These are phyloP conservation scores for Dallia pectoralis DNA, from an alignment of 2,797 vertebrate species.

Conservation along the genomic window DNA sequence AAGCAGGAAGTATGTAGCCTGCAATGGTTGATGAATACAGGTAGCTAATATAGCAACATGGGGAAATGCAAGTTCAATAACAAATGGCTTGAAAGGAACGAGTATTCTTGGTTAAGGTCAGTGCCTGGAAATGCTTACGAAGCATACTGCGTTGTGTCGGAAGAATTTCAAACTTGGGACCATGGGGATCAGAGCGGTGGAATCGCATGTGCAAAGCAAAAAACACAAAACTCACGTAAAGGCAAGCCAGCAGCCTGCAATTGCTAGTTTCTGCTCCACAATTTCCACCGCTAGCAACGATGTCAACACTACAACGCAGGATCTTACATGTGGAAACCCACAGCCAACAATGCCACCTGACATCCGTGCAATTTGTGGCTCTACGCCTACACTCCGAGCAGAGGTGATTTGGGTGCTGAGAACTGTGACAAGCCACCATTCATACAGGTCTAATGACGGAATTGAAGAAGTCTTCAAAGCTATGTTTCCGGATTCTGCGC, in stretches of 20 bases:
- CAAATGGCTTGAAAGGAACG: constrained; percentile 15
- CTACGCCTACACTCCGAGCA: constrained; percentile 13
- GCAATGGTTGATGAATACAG: too few species aligned
- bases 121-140: constrained; percentile 1
- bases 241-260: constrained; percentile 9
- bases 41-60: too few species aligned
- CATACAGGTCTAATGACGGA: constrained; percentile 17
- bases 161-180: constrained; percentile 17
- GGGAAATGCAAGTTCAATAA: constrained; percentile 9
- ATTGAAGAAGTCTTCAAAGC: too few species aligned
- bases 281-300: constrained; percentile 1
- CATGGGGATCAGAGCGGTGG: constrained; percentile 21
- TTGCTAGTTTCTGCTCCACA: constrained; percentile 13
- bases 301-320: too few species aligned
- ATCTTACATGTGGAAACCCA: constrained; percentile 7
- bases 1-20: too few species aligned
- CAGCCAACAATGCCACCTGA: constrained; percentile 1
- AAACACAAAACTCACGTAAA: constrained; percentile 8
- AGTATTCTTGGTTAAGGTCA: constrained; percentile 4
- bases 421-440: constrained; percentile 18
- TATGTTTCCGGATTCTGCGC: constrained; percentile 16
- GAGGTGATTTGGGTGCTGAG: constrained; percentile 24
- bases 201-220: constrained; percentile 19
- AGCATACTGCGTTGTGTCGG: constrained; percentile 5
- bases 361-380: constrained; percentile 21